Base-by-base conservation (phyloP, 1,140 invertebrate genomes). In the Neodiprion fabricii region DNA sequence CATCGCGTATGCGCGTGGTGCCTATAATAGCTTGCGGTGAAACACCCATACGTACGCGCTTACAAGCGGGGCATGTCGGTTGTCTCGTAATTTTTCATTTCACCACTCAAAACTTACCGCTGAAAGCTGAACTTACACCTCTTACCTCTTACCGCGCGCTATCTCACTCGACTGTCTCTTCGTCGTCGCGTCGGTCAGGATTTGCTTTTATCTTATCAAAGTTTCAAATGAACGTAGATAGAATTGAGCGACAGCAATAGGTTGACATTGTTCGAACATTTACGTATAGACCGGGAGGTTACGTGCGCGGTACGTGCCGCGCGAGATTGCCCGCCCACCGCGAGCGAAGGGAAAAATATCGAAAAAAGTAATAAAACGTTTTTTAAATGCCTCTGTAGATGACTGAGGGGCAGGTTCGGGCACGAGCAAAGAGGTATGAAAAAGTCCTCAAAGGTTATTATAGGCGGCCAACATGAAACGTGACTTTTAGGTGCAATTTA, bases 401-500 rank as follows among this genome's bases (percentile, higher is more conserved):
- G 53, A 61, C n/a, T 12, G 53, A 12, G 53, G 53, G 53, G 9
- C 53, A 61, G 53, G 53, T 17, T 17, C 7, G 53, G 53, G 53
- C 53, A 61, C 14, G 53, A 61, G 53, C 53, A 61, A 61, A 61
- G 53, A 61, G 53, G 53, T 61, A 61, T 61, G 53, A 61, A 61
- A 61, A 61, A 75, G 79, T 78, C 75, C 53, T 71, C 61, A 74
- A 75, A 83, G 82, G 83, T 84, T 84, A 84, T 84, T 84, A 40
- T 40, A 79, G 82, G 79, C 81, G 81, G 81, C 78, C 77, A 79
- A 84, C 82, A 81, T 84, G 83, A 84, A 84, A 83, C 81, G 80
- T 82, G 80, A 77, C 79, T 61, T 84, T 84, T 82, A 85, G 82
- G 81, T 84, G 84, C 81, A 82, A 85, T 85, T 85, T 85, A 85